Evolutionary conservation across 1,140 invertebrate genomes (phyloP), one percentile per base, ranked within the genome.

Genomic region (Ceratina australensis): DNA sequence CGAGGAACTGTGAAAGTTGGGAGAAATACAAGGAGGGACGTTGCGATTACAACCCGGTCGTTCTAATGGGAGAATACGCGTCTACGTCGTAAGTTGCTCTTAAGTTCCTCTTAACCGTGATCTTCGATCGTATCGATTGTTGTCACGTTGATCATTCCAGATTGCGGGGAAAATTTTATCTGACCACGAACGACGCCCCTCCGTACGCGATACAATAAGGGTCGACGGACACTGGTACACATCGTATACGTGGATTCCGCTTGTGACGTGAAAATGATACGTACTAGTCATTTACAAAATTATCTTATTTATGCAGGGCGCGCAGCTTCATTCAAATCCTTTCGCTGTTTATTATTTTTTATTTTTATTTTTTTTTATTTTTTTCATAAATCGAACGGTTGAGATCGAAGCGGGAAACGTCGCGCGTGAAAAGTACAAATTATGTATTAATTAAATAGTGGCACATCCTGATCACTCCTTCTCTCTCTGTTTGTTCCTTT

Each of bases 51-150:
- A 89, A 89, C 82, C 88, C 88, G 3, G 76, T 88, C 10, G 86
- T 88, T 33, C 26, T 90, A 10, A 90, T 90, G 89, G 89, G 89
- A 33, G 89, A 90, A 82, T 88, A 89, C 20, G 87, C 89, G 7
- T 88, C 89, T 2, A 87, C 89, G 33, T 89, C 88, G 89, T 90
- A 86, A 85, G 82, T 63, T 42, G 42, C 28, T 33, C 28, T 28
- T 24, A 63, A 10, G 13, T 52, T 52, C 3, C 20, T 47, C 16
- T 26, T 49, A n/a, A 5, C 2, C 28, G 2, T 33, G 28, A 33
- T 3, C 5, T 33, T 33, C 5, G 5, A 33, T 33, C 5, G 28
- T 33, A 33, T 5, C 2, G 2, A 33, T 33, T 33, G 28, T 33
- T 33, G 28, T 33, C 28, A 33, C 2, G 5, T 3, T 26, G 22